Evolutionary conservation across 1,140 invertebrate species (phyloP), one percentile per base, ranked within the genome.

Genomic region (Microplitis mediator): DNA sequence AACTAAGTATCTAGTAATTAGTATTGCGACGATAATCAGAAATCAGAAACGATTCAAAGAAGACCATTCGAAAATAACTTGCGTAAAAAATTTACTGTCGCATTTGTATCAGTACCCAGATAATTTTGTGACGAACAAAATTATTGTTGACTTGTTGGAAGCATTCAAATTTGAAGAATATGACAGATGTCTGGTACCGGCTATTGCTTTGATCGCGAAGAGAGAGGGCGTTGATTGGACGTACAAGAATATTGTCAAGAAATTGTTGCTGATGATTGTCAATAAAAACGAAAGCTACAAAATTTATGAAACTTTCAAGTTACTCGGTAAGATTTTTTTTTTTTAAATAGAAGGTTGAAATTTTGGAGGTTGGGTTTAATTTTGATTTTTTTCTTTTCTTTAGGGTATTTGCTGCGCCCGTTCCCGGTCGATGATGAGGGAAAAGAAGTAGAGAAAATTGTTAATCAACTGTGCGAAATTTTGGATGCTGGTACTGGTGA

Each of bases 151-250:
- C 35, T 70, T 82, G 50, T 67, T 85, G 13, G 68, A 36, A 23
- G 72, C 68, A 62, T 65, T 86, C 4, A 65, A 73, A 74, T 72
- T 45, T 81, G 78, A 74, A 56, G 76, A 77, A 62, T 71, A 75
- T 51, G 3, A 69, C 35, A 39, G 64, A 35, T 65, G 77, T 16
- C 4, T 80, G n/a, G 65, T 82, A 35, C 78, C 77, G 0, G 79
- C 79, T 5, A 73, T 87, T 52, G 75, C 84, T 56, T 74, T 87
- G 8, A 4, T 87, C 3, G 73, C 82, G 1, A 87, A 87, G 66
- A 80, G 73, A 69, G 64, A 82, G 74, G 82, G 81, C 2, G 9
- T 70, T 0, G 16, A 32, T 1, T 87, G 84, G 85, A 64, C 79
- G 0, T 75, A 80, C 35, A 74, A 81, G 3, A 79, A 87, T 73